Base-by-base conservation (phyloP, 2,113 vertebrate species). In the Tachysurus vachellii region DNA sequence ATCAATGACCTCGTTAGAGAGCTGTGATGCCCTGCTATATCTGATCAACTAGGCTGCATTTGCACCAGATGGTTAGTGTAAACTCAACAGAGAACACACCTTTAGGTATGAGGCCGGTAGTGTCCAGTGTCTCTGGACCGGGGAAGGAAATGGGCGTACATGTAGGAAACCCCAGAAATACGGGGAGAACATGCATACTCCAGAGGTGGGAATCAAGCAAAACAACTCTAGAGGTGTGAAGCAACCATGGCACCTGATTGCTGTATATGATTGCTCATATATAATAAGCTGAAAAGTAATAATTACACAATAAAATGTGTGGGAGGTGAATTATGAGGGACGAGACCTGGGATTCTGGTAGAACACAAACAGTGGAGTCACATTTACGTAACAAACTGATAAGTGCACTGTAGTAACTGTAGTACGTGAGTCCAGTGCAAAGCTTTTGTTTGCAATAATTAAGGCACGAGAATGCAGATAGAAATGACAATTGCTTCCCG, bases 331-430 rank as follows among this genome's bases (percentile, higher is more conserved):
- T 36, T 59, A 23, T 21, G 54, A 54, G 10, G 0, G 23, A 3
- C 10, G 13, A 50, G 42, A 76, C 42, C 0, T 73, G n/a, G n/a
- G n/a, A 28, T 80, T 56, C 6, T 56, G 53, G 26, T 0, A 17
- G 31, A 16, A 47, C 16, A 84, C 47, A 64, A 23, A 68, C 87
- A 9, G 57, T 4, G 12, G 79, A 21, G 88, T 70, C 59, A 80
- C 50, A 42, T 36, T 68, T 59, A 26, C 28, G 13, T 50, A 36
- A 56, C 21, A 26, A 61, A 62, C 19, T 80, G 31, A 13, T 19
- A n/a, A 44, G 36, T 73, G 61, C 8, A 21, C 9, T 14, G 71
- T 9, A 14, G 23, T 28, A 53, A 12, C 70, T 21, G 42, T 1
- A 23, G 5, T 50, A 71, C 2, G 13, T 42, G 42, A 21, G 19